Conservation (phyloP, 2,797 vertebrate species). For the Buceros bicornis region DNA sequence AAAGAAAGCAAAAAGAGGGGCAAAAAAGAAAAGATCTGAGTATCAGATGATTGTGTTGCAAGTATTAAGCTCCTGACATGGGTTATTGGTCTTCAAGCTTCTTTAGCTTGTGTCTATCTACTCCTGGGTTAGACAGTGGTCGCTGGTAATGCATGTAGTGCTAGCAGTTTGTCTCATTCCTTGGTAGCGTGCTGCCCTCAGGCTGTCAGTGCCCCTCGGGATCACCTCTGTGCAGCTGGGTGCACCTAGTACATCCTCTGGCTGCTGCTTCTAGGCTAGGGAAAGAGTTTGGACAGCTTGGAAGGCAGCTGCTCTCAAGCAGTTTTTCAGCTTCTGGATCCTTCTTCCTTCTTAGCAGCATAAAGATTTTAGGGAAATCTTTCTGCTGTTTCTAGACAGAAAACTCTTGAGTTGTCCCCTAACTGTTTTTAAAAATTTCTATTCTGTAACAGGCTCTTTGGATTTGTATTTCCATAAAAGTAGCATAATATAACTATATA, state of each 20-base stretch:
- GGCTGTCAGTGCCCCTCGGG: accelerated
- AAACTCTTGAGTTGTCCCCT: not conserved
- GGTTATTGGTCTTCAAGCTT: not conserved
- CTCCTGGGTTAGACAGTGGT: not conserved
- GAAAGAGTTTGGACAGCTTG: not conserved
- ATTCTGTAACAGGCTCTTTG: not conserved
- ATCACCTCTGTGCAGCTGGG: not conserved
- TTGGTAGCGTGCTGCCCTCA: not conserved
- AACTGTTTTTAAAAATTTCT: not conserved
- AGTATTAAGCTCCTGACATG: not conserved
- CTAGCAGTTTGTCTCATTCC: not conserved
- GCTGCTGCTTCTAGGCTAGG: not conserved
- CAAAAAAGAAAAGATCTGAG: not conserved
- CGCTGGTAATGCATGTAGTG: accelerated
- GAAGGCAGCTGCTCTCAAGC: not conserved
- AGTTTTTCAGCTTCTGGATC: not conserved
- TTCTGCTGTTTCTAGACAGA: not conserved
- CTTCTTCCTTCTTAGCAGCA: not conserved
- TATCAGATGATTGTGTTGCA: not conserved
- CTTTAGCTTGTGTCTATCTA: accelerated
- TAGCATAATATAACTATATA: not conserved
- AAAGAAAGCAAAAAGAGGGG: not conserved
- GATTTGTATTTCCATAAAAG: not conserved
- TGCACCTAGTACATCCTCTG: not conserved
- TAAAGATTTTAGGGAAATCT: not conserved